Evolutionary conservation across 2,888 invertebrate genomes (phyloP), one percentile per base, ranked within the genome.

Genomic region (Rotaria socialis): DNA sequence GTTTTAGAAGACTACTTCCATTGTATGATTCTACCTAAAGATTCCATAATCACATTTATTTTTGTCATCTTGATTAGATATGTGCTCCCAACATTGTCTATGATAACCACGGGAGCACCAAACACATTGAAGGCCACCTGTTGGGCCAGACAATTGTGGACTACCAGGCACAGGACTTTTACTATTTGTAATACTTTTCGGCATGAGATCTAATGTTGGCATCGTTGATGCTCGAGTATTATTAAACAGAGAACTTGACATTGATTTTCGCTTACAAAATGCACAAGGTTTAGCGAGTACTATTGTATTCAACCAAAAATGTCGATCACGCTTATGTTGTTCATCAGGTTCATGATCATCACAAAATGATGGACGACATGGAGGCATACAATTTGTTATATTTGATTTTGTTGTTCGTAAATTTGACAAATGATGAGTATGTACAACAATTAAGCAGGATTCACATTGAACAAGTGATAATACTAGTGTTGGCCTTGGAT

Each of bases 81-180:
- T 19, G 19, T 67, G 43, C 22, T 80, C 80, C 43, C 43, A 80
- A 80, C 80, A 80, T 47, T n/a, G 43, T 80, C n/a, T 43, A 80
- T 80, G 80, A 80, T 80, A 80, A 47, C 43, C 14, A 80, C 80
- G 80, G 24, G 80, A 47, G n/a, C 80, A 80, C 80, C 80, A 80
- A n/a, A 80, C 8, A 80, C 80, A 80, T 80, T 80, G 43, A n/a
- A 80, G 43, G 11, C 80, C 47, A 47, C 24, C 11, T 67, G 27
- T 19, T 67, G 35, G 10, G 35, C 5, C 2, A 14, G 67, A 67
- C 7, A 35, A 10, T 35, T 27, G 35, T 19, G 67, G 67, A 67
- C 67, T 67, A 19, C 27, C 67, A 16, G 67, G 67, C 35, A 67
- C 11, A 35, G 67, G 67, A 67, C 67, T 67, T 67, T 67, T 67